Base-by-base conservation (phyloP, 2,888 invertebrate genomes). In the Pasiphila rectangulata region DNA sequence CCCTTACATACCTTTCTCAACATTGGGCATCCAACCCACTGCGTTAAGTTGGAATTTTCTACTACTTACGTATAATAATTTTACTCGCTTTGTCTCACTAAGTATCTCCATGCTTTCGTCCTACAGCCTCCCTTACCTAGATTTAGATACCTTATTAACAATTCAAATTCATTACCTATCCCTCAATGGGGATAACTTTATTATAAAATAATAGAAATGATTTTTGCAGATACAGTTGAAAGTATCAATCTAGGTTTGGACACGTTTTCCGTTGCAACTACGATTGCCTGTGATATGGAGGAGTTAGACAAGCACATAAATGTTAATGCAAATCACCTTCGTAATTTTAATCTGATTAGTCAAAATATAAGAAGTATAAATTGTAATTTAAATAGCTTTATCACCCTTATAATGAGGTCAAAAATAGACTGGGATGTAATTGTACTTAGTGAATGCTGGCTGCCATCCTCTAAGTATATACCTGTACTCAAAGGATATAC, bases 291-390 rank as follows among this genome's bases (percentile, higher is more conserved):
- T 19, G 35, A 29, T 7, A 20, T 40, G 4, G 46, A 40, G 1
- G 19, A 29, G 5, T 13, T 29, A 6, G 6, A 29, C 4, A 29
- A 40, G 6, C 13, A 35, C 10, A 3, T 45, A 16, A 2, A 1
- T 0, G 35, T 21, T 5, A 16, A n/a, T 6, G n/a, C n/a, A n/a
- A 9, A 17, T 3, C 2, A 2, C 1, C 5, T 12, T 3, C 7
- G 0, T 10, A 39, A 6, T n/a, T 16, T 57, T 4, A 59, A 58
- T 30, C 5, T 56, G 4, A 34, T 57, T 6, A 43, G 43, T 0
- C 61, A 63, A 48, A 64, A 64, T 37, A 61, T 60, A 9, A 46
- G 59, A 2, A 63, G 60, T 15, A 49, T 62, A 7, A 54, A 45
- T 4, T 47, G 52, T 17, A 61, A 61, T 17, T 25, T 60, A n/a